phyloP scores from a whole-genome alignment of 1,140 invertebrate genomes.

The Penaeus indicus region DNA sequence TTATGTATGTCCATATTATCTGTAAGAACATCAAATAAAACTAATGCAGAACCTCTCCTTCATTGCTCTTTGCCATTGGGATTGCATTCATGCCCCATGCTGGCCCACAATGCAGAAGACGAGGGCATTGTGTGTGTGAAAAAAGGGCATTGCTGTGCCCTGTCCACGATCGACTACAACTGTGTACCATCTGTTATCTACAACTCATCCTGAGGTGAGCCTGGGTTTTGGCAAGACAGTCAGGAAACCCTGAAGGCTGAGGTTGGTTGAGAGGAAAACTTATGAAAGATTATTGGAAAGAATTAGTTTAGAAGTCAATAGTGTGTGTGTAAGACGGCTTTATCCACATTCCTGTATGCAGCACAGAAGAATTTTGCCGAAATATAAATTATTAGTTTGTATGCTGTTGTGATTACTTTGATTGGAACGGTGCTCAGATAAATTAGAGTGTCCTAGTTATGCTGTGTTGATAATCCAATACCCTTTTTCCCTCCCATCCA shows the following conservation, averaged over 20 bases:
- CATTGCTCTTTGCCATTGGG: constrained; percentile 98
- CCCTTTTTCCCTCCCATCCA: constrained; percentile 71
- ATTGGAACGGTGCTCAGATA: constrained; percentile 67
- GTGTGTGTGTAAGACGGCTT: too few relatives aligned
- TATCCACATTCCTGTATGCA: too few relatives aligned
- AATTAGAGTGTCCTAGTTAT: too few relatives aligned
- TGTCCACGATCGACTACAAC: constrained; percentile 99
- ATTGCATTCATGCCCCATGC: constrained; percentile 98
- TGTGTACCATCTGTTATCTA: constrained; percentile 99
- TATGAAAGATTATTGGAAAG: constrained; percentile 12
- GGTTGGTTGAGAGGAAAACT: constrained; percentile 65
- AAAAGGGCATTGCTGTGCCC: constrained; percentile 94
- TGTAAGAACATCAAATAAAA: too few relatives aligned
- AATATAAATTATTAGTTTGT: constrained; percentile 27
- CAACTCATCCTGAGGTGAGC: constrained; percentile 98
- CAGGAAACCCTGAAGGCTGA: constrained; percentile 97
- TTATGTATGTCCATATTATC: too few relatives aligned
- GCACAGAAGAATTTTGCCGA: too few relatives aligned
- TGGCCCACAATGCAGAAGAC: constrained; percentile 99
- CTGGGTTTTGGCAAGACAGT: constrained; percentile 98
- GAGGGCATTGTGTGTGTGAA: constrained; percentile 98
- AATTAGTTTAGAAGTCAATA: neutral
- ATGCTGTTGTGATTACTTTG: too few relatives aligned
- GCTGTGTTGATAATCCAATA: too few relatives aligned
- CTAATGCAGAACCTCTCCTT: constrained; percentile 53